Conservation (phyloP, 2,113 vertebrate species). For the Synodontis membranacea region DNA sequence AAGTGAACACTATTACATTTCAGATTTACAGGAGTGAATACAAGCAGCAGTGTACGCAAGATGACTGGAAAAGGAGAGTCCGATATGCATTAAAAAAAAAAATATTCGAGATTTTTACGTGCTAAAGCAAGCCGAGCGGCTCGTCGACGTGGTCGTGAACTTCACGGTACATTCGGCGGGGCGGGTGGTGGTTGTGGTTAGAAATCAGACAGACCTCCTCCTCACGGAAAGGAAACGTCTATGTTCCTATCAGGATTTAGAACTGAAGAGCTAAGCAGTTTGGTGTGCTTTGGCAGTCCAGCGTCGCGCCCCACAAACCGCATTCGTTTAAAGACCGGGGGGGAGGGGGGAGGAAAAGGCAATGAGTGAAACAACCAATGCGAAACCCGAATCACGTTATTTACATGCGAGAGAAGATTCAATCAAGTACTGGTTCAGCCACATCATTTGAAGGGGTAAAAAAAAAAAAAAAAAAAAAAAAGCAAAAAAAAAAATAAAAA, state of each 20-base stretch:
- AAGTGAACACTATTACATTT: not conserved
- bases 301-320: constrained; percentile 41
- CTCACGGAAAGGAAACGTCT: not conserved
- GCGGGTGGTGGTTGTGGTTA: not conserved
- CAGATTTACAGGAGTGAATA: not conserved
- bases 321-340: too few relatives aligned
- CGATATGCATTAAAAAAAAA: not conserved
- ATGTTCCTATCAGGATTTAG: not conserved
- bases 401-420: constrained; percentile 72
- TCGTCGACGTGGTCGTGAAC: not conserved
- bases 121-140: not conserved
- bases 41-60: not conserved
- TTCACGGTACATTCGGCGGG: not conserved
- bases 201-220: constrained; percentile 29
- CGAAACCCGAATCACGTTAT: constrained; percentile 73
- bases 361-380: constrained; percentile 74
- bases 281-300: constrained; percentile 7
- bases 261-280: not conserved
- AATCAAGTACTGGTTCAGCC: constrained; percentile 65
- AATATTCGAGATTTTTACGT: not conserved
- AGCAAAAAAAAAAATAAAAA: not conserved
- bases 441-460: constrained; percentile 63
- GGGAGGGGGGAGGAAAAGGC: constrained; percentile 50
- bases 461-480: not conserved
- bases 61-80: not conserved